These are phyloP conservation scores for Ophioninae sp. DNA, from an alignment of 2,888 invertebrate genomes.

Conservation along the genomic window DNA sequence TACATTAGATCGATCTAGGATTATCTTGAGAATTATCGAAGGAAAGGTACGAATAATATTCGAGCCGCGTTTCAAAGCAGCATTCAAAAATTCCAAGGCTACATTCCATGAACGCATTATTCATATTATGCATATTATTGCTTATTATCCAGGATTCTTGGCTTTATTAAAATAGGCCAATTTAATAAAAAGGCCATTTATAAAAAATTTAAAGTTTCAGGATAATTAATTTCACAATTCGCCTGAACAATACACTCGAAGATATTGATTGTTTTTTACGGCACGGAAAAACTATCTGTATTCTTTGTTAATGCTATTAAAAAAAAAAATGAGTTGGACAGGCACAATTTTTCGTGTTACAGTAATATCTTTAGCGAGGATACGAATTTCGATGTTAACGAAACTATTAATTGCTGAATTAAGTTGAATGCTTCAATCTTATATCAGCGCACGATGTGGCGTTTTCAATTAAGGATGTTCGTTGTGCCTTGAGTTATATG, in stretches of 20 bases:
- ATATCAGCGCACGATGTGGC: slow-evolving; percentile 62
- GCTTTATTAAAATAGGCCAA: neutral
- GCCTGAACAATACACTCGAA: neutral
- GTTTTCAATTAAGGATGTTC: slow-evolving; percentile 71
- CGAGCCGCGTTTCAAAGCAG: neutral
- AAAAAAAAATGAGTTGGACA: neutral
- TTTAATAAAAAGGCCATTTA: too few species aligned
- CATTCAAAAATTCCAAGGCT: neutral
- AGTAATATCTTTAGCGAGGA: neutral
- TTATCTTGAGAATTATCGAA: neutral
- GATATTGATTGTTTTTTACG: neutral
- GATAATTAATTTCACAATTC: neutral
- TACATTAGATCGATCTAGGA: neutral
- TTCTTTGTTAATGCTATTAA: neutral
- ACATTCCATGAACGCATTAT: neutral
- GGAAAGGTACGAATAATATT: neutral
- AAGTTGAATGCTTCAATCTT: neutral
- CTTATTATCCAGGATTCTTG: neutral
- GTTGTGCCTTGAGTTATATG: slow-evolving; percentile 61
- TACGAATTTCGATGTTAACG: neutral
- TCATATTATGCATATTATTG: neutral
- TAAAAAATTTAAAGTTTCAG: too few species aligned
- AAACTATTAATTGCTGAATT: neutral
- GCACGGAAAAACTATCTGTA: neutral
- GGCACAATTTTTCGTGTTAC: neutral